These are phyloP conservation scores for Semaprochilodus insignis DNA, from an alignment of 2,797 vertebrate species.

Conservation along the genomic window DNA sequence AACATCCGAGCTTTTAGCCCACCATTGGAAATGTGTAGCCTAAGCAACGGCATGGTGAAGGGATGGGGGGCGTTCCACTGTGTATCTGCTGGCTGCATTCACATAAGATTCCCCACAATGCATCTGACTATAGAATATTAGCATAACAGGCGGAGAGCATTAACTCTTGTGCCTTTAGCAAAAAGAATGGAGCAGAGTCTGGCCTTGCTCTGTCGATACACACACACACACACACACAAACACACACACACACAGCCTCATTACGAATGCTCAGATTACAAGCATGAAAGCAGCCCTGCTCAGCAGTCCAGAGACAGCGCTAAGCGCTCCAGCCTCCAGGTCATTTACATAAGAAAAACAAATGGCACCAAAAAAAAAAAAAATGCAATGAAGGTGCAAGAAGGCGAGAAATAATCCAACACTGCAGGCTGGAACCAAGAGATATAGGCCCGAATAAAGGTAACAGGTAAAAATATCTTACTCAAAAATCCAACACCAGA, in stretches of 20 bases:
- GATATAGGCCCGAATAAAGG: not conserved
- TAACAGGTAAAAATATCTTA: not conserved
- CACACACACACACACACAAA: not conserved
- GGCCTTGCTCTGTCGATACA: constrained; percentile 10
- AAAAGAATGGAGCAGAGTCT: constrained; percentile 27
- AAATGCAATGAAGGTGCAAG: not conserved
- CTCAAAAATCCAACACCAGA: not conserved
- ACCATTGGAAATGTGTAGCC: not conserved
- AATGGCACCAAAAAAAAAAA: not conserved
- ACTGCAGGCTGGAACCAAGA: not conserved
- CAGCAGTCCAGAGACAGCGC: constrained; percentile 33
- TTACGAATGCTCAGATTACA: constrained; percentile 51
- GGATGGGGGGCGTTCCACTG: not conserved
- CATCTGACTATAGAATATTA: constrained; percentile 38
- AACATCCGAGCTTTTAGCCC: not conserved
- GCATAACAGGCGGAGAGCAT: constrained; percentile 44
- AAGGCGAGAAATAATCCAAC: not conserved
- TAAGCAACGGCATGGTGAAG: not conserved
- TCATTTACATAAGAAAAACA: constrained; percentile 54
- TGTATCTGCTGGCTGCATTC: constrained; percentile 38
- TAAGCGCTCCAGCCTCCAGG: constrained; percentile 21
- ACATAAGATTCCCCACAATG: constrained; percentile 40
- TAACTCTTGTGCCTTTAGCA: constrained; percentile 39
- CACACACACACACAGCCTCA: constrained; percentile 25
- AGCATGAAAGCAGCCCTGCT: constrained; percentile 47